Percentiles rank a stretch among this genome's conserved stretches.
phyloP scores from a whole-genome alignment of 2,888 invertebrate genomes.

The Drosophila borealis region DNA sequence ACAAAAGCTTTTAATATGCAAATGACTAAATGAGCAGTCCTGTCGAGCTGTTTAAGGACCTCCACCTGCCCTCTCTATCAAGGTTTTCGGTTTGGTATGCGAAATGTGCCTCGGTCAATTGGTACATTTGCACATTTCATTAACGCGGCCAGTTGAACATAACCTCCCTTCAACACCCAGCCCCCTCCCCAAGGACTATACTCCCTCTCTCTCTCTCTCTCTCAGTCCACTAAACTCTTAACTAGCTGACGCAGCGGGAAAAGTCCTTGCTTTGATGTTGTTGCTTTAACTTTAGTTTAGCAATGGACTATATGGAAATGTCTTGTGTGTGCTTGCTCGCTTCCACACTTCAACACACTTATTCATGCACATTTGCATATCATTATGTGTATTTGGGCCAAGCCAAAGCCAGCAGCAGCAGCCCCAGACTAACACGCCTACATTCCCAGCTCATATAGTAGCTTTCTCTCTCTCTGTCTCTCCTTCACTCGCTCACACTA shows the following conservation, averaged over 20 bases:
- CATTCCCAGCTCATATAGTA: slow-evolving; percentile 42
- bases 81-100: slow-evolving; percentile 51
- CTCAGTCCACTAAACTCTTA: slow-evolving; percentile 41
- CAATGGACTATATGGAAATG: slow-evolving; percentile 54
- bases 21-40: slow-evolving; percentile 76
- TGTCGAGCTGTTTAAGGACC: slow-evolving; percentile 37
- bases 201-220: neutral
- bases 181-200: neutral
- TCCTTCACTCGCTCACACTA: neutral
- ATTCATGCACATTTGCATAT: slow-evolving; percentile 79
- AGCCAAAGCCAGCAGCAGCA: slow-evolving; percentile 33
- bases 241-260: slow-evolving; percentile 73
- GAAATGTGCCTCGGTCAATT: slow-evolving; percentile 72
- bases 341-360: slow-evolving; percentile 69
- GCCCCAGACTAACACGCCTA: slow-evolving; percentile 30
- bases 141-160: slow-evolving; percentile 62
- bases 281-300: slow-evolving; percentile 40
- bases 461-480: slow-evolving; percentile 5
- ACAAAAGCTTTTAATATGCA: slow-evolving; percentile 81
- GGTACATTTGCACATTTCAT: slow-evolving; percentile 79
- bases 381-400: slow-evolving; percentile 68
- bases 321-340: slow-evolving; percentile 30
- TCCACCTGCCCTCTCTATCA: neutral
- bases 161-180: slow-evolving; percentile 24
- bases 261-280: slow-evolving; percentile 70